Evolutionary conservation across 2,797 vertebrate species (phyloP).

Genomic region (Argyrosomus regius): DNA sequence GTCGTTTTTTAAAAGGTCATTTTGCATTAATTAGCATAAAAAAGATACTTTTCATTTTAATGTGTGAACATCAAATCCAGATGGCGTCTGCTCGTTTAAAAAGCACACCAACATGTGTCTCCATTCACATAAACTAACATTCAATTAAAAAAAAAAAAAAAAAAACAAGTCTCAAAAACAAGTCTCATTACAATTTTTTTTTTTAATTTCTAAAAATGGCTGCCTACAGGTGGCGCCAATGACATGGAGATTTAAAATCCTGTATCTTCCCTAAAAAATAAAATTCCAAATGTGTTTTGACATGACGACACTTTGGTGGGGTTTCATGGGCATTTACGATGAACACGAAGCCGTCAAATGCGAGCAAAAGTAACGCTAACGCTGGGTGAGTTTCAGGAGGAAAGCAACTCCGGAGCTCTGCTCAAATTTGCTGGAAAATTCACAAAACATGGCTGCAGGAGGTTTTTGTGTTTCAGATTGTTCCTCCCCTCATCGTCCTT

Average conservation of each 20-base stretch:
- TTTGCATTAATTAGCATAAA: slow-evolving; percentile 41
- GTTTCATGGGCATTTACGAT: not conserved
- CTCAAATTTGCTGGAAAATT: slow-evolving; percentile 82
- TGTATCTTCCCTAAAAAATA: slow-evolving; percentile 63
- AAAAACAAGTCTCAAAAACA: slow-evolving; percentile 57
- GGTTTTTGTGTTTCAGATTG: slow-evolving; percentile 87
- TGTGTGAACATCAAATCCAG: not conserved
- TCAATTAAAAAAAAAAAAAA: slow-evolving; percentile 31
- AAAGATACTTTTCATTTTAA: slow-evolving; percentile 15
- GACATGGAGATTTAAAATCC: slow-evolving; percentile 72
- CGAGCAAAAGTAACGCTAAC: not conserved
- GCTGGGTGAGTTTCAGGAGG: slow-evolving; percentile 15
- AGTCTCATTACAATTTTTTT: slow-evolving; percentile 68
- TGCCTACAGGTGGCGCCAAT: slow-evolving; percentile 86
- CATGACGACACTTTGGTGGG: slow-evolving; percentile 37
- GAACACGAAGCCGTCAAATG: not conserved
- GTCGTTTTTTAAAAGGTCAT: slow-evolving; percentile 28
- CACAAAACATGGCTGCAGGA: slow-evolving; percentile 90
- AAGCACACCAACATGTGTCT: not conserved
- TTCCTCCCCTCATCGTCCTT: slow-evolving; percentile 85
- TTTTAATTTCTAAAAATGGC: slow-evolving; percentile 77
- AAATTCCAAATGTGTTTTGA: slow-evolving; percentile 54
- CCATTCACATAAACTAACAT: not conserved
- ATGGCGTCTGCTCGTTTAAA: not conserved
- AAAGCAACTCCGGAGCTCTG: slow-evolving; percentile 70